Conservation (phyloP, 2,797 vertebrate genomes). For the Trichosurus vulpecula region DNA sequence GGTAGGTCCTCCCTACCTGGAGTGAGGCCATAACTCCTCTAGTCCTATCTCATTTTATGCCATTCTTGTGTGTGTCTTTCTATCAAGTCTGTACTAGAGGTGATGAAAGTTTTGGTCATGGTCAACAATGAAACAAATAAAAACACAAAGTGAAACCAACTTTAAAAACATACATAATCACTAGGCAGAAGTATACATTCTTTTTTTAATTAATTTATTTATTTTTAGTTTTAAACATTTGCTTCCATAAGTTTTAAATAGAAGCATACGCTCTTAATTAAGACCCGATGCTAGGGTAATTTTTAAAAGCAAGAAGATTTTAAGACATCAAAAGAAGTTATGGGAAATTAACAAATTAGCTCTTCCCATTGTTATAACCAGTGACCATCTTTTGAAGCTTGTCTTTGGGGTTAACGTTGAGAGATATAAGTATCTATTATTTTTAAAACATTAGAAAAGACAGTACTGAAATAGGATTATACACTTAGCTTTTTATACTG, state of each 20-base stretch:
- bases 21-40: neutral
- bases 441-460: conserved; percentile 19
- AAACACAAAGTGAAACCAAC: conserved; percentile 42
- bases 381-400: neutral
- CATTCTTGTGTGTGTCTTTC: neutral
- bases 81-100: neutral
- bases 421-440: neutral
- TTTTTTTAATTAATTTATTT: too few species aligned
- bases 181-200: conserved; percentile 4
- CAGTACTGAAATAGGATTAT: neutral
- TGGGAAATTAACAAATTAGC: conserved; percentile 2
- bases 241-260: too few species aligned
- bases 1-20: neutral
- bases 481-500: neutral
- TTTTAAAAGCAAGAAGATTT: conserved; percentile 25
- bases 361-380: neutral
- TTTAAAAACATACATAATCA: conserved; percentile 17
- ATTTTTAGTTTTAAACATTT: too few species aligned
- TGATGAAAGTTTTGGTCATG: neutral
- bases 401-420: conserved; percentile 4
- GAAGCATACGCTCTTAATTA: conserved; percentile 17
- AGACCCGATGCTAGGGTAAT: neutral
- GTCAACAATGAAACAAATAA: neutral
- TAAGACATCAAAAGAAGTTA: neutral
- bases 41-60: neutral